Evolutionary conservation across 1,140 invertebrate species (phyloP).

Genomic region (Atopsyche davidsoni): DNA sequence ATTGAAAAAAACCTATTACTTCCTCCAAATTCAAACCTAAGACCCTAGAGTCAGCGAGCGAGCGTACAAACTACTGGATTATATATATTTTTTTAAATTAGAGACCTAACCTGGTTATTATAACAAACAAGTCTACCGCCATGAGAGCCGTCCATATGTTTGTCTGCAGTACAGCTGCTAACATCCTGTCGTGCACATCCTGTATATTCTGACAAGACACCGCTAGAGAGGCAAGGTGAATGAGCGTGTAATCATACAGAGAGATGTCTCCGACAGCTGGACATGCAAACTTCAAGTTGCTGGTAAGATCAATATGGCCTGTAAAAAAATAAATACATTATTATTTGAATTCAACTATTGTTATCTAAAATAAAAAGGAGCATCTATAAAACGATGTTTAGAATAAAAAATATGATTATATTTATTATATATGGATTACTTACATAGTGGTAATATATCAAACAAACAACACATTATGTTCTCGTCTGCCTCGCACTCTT

Average conservation of each 20-base stretch:
- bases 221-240: constrained; percentile 13
- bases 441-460: constrained; percentile 17
- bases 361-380: neutral
- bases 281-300: constrained; percentile 9
- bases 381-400: neutral
- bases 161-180: constrained; percentile 10
- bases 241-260: constrained; percentile 20
- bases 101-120: constrained; percentile 19
- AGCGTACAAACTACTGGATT: no score
- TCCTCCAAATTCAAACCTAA: no score
- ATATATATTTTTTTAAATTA: no score
- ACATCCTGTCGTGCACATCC: constrained; percentile 17
- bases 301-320: constrained; percentile 18
- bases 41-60: no score
- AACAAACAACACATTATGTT: constrained; percentile 25
- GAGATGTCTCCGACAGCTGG: constrained; percentile 5
- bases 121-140: constrained; percentile 21
- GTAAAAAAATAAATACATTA: no score
- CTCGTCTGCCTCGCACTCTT: constrained; percentile 1
- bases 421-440: constrained; percentile 6
- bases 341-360: no score
- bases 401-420: neutral
- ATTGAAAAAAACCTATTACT: no score
- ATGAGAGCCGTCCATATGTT: constrained; percentile 16
- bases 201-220: constrained; percentile 15